Conservation (phyloP, 2,113 vertebrate genomes). For the Sapajus apella region DNA sequence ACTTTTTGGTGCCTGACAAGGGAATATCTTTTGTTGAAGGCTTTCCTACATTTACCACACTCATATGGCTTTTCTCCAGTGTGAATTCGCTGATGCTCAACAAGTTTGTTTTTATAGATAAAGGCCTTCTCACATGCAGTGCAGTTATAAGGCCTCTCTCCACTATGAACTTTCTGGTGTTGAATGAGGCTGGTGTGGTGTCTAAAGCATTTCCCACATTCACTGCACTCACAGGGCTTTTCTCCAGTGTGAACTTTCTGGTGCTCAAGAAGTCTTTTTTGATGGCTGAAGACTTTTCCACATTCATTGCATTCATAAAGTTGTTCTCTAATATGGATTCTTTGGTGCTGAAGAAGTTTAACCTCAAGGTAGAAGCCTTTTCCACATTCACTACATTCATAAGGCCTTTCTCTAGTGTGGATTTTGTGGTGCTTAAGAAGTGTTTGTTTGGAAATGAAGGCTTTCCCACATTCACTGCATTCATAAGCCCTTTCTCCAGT, state of each 20-base stretch:
- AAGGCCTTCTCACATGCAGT: slow-evolving; percentile 1
- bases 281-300: neutral
- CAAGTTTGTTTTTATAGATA: slow-evolving; percentile 6
- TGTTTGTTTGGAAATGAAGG: slow-evolving; percentile 4
- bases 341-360: slow-evolving; percentile 22
- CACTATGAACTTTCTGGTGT: neutral
- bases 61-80: neutral
- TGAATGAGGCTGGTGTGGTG: neutral
- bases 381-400: neutral
- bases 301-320: neutral
- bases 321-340: neutral
- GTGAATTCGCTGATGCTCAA: neutral
- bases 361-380: neutral
- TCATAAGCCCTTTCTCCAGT: neutral
- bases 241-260: slow-evolving; percentile 6
- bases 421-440: slow-evolving; percentile 12
- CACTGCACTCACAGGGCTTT: neutral
- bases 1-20: neutral
- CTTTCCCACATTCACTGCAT: slow-evolving; percentile 29
- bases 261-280: neutral
- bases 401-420: slow-evolving; percentile 7
- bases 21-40: neutral
- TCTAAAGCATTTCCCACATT: slow-evolving; percentile 5
- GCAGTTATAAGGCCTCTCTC: neutral
- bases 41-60: neutral